Evolutionary conservation across 2,113 vertebrate species (phyloP), one percentile per base, ranked within the genome.

Genomic region (Anseranas semipalmata): DNA sequence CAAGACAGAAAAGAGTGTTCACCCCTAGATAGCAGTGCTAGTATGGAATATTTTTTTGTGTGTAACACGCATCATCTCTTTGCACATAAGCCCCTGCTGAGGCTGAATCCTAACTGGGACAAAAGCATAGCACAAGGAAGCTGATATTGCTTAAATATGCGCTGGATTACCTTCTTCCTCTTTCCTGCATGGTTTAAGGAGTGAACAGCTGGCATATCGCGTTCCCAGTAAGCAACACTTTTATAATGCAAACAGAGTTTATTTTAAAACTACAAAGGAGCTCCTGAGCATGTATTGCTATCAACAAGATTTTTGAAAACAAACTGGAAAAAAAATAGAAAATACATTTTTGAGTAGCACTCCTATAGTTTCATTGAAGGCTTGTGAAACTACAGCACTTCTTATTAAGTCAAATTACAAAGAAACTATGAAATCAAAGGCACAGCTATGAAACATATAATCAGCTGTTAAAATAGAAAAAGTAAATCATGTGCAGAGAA

Each of bases 91-190:
- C 56, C 52, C 76, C 60, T 28, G 30, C 56, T 78, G 88, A 93
- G 85, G 46, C 33, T 74, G 74, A 92, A 78, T 90, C 43, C 41
- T 92, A 93, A 76, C 56, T 56, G 53, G 82, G 60, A 91, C 81
- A 96, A 92, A 79, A 91, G 67, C 55, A 60, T 19, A 81, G 45
- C 59, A 83, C 37, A 88, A 59, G 43, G 63, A 91, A 91, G 76
- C 20, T 90, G 68, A 83, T 92, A 53, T 2, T 59, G 46, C 82
- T 93, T 90, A 92, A 90, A 86, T 75, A 55, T 13, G 10, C 0
- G 0, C 20, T 56, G 32, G 63, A 63, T 91, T 80, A 63, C 32
- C 67, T 88, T 90, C 28, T 71, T 35, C 14, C 9, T 77, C 37
- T 92, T 75, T 88, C 33, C 48, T 85, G 30, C 37, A 5, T 8